Conservation (phyloP, 1,140 invertebrate species). For the Solen grandis region DNA sequence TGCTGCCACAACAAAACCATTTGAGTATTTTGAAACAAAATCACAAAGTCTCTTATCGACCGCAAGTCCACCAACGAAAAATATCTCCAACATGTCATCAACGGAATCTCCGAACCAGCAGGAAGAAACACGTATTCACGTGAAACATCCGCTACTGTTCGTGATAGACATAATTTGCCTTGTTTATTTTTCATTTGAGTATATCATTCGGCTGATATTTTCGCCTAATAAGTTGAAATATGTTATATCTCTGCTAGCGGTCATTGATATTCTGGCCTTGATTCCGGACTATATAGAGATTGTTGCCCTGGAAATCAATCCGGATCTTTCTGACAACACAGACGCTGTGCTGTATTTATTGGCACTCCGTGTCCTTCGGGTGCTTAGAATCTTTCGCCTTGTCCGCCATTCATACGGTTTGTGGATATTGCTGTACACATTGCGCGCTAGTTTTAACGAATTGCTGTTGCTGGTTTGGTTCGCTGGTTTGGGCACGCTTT, state of each 20-base stretch:
- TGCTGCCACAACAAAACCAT: conserved; percentile 42
- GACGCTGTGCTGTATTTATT: conserved; percentile 39
- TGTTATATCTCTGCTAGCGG: conserved; percentile 75
- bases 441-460: conserved; percentile 98
- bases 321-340: not conserved
- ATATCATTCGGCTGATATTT: conserved; percentile 23
- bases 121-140: no score
- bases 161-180: conserved; percentile 35
- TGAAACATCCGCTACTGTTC: conserved; percentile 31
- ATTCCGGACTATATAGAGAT: conserved; percentile 77
- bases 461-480: conserved; percentile 99
- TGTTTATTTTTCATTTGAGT: conserved; percentile 26
- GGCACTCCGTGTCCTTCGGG: conserved; percentile 60
- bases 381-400: conserved; percentile 64
- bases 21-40: no score
- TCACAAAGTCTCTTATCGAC: no score
- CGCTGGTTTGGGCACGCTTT: conserved; percentile 98
- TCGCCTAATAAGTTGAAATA: conserved; percentile 42
- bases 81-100: no score
- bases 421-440: conserved; percentile 97
- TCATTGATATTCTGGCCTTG: conserved; percentile 83
- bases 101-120: no score
- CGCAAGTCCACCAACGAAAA: no score
- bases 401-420: conserved; percentile 93
- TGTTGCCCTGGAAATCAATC: conserved; percentile 40